Base-by-base conservation (phyloP, 1,140 invertebrate genomes). In the Myzus persicae region DNA sequence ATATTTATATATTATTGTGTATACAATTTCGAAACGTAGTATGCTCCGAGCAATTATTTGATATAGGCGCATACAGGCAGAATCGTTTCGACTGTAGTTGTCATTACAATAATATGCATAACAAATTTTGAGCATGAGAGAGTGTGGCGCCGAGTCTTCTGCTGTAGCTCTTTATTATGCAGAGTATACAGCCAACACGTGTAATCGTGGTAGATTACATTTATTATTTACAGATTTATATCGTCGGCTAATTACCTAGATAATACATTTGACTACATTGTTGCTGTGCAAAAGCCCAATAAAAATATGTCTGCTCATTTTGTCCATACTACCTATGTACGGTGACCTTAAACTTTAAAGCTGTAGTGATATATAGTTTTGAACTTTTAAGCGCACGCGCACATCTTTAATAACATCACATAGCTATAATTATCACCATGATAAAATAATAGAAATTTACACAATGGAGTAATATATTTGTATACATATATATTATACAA, bases 31-130 rank as follows among this genome's bases (percentile, higher is more conserved):
- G 7, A 9, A 24, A 24, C 0, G 0, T 51, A 0, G 51, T 59
- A 0, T 67, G 9, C 31, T 14, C 9, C 5, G 0, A 0, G 9
- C 0, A 1, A 67, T 67, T 67, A 1, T 18, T 18, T 14, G 2
- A 14, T 11, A 3, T 31, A 59, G 11, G 31, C 2, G n/a, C n/a
- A n/a, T 26, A 26, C 24, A 31, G 26, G 11, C 8, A 31, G 9
- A 26, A 59, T 59, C 9, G 2, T 31, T 31, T 31, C 9, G 31
- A 67, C 0, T 67, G 31, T n/a, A n/a, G n/a, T 67, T 48, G 7
- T 31, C 0, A 26, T 59, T 31, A 54, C 24, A 24, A 48, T 48
- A 51, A 7, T n/a, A 31, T 59, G 1, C 18, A 48, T 18, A 48
- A 18, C 14, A 48, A 48, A 48, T 48, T 1, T 31, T 14, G 54